Evolutionary conservation across 1,140 invertebrate genomes (phyloP).

Genomic region (Ridgeia piscesae): DNA sequence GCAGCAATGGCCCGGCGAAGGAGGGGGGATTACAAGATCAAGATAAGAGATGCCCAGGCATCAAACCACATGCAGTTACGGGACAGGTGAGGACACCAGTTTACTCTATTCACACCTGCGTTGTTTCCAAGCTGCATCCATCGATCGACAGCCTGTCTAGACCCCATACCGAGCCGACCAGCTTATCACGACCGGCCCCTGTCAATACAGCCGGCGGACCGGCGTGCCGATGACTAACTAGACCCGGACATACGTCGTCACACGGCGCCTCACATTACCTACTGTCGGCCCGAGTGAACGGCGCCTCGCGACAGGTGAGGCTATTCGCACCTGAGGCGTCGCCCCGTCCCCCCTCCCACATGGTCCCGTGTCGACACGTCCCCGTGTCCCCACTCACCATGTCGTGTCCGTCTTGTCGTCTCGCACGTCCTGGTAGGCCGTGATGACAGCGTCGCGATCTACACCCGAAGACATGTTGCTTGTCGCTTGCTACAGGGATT

Average conservation of each 20-base stretch:
- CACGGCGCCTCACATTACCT: not conserved
- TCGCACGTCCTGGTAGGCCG: not conserved
- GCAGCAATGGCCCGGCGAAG: too few species aligned
- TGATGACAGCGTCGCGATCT: not conserved
- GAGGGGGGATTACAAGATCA: too few species aligned
- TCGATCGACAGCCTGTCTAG: too few species aligned
- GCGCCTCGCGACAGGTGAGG: not conserved
- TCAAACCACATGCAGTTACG: too few species aligned
- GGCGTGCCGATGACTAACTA: not conserved
- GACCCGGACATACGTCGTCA: not conserved
- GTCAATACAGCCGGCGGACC: not conserved
- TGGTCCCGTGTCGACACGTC: too few species aligned
- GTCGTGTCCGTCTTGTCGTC: not conserved
- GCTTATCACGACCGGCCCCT: too few species aligned
- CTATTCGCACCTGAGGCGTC: not conserved
- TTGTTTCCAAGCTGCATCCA: too few species aligned
- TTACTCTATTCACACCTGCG: too few species aligned
- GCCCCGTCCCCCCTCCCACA: not conserved
- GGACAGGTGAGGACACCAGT: too few species aligned
- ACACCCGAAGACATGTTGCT: not conserved
- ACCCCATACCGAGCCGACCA: too few species aligned
- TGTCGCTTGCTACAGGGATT: not conserved
- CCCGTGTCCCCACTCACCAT: not conserved
- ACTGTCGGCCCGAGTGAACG: not conserved
- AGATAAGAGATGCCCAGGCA: too few species aligned